phyloP scores from a whole-genome alignment of 2,797 vertebrate genomes.

The Brotogeris chrysoptera region DNA sequence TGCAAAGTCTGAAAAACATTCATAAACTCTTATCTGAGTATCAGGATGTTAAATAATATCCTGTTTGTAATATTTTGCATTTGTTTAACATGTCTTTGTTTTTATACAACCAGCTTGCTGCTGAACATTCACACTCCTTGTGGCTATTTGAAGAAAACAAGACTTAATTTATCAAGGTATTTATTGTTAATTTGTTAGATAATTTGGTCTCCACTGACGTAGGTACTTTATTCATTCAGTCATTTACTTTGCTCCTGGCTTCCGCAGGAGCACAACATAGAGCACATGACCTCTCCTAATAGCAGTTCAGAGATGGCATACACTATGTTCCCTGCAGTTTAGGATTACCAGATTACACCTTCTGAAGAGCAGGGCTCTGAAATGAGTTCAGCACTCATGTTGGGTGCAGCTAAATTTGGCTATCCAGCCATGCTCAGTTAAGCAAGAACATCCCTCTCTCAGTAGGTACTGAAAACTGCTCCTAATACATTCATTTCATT shows the following conservation, averaged over 20 bases:
- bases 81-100: constrained; percentile 29
- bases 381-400: rapidly evolving
- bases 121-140: constrained; percentile 5
- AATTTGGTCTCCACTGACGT: neutral
- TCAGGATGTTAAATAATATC: constrained; percentile 18
- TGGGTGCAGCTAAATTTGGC: neutral
- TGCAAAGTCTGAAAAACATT: neutral
- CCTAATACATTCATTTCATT: neutral
- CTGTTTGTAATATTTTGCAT: neutral
- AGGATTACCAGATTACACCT: neutral
- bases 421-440: neutral
- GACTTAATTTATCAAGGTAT: constrained; percentile 42
- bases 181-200: constrained; percentile 22
- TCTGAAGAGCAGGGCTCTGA: neutral
- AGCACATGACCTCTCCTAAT: neutral
- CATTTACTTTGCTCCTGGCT: neutral
- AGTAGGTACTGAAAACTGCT: neutral
- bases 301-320: neutral
- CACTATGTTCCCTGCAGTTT: neutral
- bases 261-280: neutral
- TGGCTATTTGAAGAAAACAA: constrained; percentile 38
- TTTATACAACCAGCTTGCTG: neutral
- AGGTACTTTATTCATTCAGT: neutral
- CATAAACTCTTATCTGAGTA: neutral
- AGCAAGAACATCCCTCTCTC: neutral